phyloP scores from a whole-genome alignment of 2,113 vertebrate genomes.

The Clinocottus analis region DNA sequence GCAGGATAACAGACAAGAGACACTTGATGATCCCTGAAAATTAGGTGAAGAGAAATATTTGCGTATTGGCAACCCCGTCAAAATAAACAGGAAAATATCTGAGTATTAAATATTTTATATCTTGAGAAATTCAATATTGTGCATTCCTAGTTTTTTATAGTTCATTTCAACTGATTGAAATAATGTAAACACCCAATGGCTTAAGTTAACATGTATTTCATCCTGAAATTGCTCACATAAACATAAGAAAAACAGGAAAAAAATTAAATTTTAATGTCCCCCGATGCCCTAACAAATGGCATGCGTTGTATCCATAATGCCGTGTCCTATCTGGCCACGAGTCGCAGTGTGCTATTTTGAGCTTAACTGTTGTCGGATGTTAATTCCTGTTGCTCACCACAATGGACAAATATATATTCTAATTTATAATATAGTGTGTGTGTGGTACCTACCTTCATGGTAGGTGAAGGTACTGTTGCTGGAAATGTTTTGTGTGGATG shows the following conservation, averaged over 20 bases:
- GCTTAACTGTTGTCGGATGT: too few species aligned
- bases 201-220: not conserved
- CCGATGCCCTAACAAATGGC: too few species aligned
- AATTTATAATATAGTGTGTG: too few species aligned
- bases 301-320: not conserved
- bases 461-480: constrained; percentile 26
- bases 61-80: not conserved
- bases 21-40: not conserved
- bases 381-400: too few species aligned
- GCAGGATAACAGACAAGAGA: not conserved
- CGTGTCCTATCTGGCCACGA: not conserved
- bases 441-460: not conserved
- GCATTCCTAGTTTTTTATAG: not conserved
- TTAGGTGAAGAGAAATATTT: not conserved
- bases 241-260: too few species aligned
- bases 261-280: too few species aligned
- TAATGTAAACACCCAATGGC: not conserved
- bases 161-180: not conserved
- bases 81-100: not conserved
- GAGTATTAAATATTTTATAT: too few species aligned
- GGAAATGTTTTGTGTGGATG: constrained; percentile 23
- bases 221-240: not conserved
- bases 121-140: not conserved
- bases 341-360: too few species aligned
- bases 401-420: too few species aligned